These are phyloP conservation scores for Caenorhabditis sulstoni DNA, from an alignment of 2,888 invertebrate species.

Conservation along the genomic window DNA sequence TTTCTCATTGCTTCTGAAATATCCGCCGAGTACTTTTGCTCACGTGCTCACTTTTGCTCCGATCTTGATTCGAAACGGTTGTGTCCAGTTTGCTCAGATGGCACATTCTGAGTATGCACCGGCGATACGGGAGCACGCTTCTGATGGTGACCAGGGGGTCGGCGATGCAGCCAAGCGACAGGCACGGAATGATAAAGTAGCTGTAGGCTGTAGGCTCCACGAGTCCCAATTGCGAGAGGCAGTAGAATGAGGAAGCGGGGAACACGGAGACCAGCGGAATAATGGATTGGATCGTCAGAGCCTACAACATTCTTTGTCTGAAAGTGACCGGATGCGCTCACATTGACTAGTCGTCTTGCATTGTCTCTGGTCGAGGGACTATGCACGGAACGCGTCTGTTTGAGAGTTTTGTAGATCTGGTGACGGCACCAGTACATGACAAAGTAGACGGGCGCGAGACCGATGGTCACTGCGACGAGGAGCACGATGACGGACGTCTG, in stretches of 20 bases:
- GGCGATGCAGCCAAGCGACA: slow-evolving; percentile 40
- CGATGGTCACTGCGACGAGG: slow-evolving; percentile 20
- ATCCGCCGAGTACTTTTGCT: slow-evolving; percentile 9
- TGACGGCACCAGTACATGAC: slow-evolving; percentile 59
- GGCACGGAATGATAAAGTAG: slow-evolving; percentile 50
- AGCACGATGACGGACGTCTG: slow-evolving; percentile 44
- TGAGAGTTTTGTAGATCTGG: slow-evolving; percentile 45
- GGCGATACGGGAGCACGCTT: slow-evolving; percentile 45
- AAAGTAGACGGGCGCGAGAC: slow-evolving; percentile 42
- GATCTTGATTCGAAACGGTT: slow-evolving; percentile 27
- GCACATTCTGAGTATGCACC: slow-evolving; percentile 45
- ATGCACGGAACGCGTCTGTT: slow-evolving; percentile 40
- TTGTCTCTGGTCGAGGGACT: slow-evolving; percentile 53
- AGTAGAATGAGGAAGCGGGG: slow-evolving; percentile 48
- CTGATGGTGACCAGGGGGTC: slow-evolving; percentile 47
- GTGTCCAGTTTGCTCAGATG: slow-evolving; percentile 2
- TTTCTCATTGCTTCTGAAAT: slow-evolving; percentile 26
- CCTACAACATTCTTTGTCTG: slow-evolving; percentile 26
- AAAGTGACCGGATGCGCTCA: slow-evolving; percentile 10
- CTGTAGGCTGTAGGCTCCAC: slow-evolving; percentile 44
- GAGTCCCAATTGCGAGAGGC: slow-evolving; percentile 37
- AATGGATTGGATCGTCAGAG: slow-evolving; percentile 52
- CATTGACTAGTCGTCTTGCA: slow-evolving; percentile 41
- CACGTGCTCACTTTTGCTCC: slow-evolving; percentile 17
- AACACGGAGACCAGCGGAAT: slow-evolving; percentile 51